A percentile compares a stretch with the other conserved stretches of the same genome.
phyloP scores from a whole-genome alignment of 1,140 invertebrate species.

The Brachionus paranguensis region DNA sequence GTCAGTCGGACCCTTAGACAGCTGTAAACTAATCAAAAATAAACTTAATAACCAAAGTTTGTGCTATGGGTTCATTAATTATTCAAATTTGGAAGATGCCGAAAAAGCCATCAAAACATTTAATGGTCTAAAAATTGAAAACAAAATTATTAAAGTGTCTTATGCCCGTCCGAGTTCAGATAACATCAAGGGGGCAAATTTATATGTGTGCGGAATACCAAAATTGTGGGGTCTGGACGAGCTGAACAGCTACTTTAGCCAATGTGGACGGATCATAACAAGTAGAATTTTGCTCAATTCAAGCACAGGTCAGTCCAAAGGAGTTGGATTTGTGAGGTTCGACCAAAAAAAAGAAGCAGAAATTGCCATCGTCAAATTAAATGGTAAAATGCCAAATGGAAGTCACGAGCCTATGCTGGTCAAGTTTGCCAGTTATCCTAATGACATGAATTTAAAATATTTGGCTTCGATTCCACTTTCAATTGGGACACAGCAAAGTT shows the following conservation, averaged over 20 bases:
- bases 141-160: conserved; percentile 61
- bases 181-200: conserved; percentile 96
- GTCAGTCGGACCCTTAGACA: conserved; percentile 95
- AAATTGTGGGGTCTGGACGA: conserved; percentile 96
- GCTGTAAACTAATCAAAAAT: conserved; percentile 95
- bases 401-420: conserved; percentile 94
- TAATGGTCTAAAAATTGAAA: conserved; percentile 38
- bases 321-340: conserved; percentile 97
- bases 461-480: neutral
- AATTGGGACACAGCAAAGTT: neutral
- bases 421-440: conserved; percentile 88
- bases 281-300: conserved; percentile 96
- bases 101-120: conserved; percentile 32
- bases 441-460: conserved; percentile 34
- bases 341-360: conserved; percentile 95
- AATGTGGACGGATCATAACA: conserved; percentile 94
- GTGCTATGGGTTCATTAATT: conserved; percentile 40
- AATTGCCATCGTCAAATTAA: conserved; percentile 90
- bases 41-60: conserved; percentile 72
- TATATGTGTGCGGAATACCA: conserved; percentile 95
- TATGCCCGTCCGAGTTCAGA: conserved; percentile 96
- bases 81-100: conserved; percentile 10
- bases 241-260: conserved; percentile 87
- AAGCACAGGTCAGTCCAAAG: conserved; percentile 83
- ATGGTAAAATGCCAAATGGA: conserved; percentile 84